Evolutionary conservation across 2,888 invertebrate genomes (phyloP).

Genomic region (Uropetala carovei): DNA sequence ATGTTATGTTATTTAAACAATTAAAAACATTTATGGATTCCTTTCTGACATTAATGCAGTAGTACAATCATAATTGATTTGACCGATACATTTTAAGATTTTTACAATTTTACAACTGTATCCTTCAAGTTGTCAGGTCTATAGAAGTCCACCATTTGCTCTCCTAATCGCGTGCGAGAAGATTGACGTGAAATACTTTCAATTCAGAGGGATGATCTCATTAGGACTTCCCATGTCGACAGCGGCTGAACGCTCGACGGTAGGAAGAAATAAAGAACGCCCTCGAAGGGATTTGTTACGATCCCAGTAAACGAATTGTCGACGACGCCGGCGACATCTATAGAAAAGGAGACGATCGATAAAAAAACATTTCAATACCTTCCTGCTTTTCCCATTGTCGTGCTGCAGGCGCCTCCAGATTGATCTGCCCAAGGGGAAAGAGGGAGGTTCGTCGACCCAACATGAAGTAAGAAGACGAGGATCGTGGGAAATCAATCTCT

Average conservation of each 20-base stretch:
- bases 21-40: no score
- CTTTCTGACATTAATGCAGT: no score
- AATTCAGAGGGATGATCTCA: background rate
- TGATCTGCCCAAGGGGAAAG: background rate
- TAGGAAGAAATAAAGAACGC: background rate
- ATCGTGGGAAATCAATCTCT: slow-evolving; percentile 19
- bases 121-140: no score
- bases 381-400: background rate
- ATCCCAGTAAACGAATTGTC: background rate
- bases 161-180: no score
- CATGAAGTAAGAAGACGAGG: background rate
- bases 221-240: background rate
- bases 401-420: background rate
- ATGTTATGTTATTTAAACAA: no score
- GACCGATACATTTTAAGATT: no score
- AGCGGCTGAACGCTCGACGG: background rate
- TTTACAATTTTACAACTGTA: no score
- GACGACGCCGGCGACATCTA: background rate
- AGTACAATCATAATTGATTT: no score
- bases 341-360: background rate
- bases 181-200: background rate
- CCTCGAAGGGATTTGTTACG: background rate
- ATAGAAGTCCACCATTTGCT: no score
- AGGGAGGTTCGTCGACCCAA: background rate
- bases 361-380: background rate